A percentile compares a stretch with the other conserved stretches of the same genome.
phyloP scores from a whole-genome alignment of 2,888 invertebrate genomes.

The Nematopogon swammerdamellus region DNA sequence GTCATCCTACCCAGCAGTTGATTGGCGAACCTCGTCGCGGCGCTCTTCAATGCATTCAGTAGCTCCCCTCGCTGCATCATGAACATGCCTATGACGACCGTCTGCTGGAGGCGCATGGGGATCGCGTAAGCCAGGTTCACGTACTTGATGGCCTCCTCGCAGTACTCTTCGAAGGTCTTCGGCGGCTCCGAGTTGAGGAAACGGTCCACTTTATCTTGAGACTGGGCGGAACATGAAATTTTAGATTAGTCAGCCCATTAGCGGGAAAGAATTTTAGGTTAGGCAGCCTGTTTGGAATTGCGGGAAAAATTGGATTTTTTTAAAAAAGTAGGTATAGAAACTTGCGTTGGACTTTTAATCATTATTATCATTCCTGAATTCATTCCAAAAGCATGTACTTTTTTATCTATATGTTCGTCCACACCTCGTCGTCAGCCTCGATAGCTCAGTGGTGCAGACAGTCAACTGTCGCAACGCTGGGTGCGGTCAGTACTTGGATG shows the following conservation, averaged over 20 bases:
- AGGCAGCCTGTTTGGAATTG: conserved; percentile 5
- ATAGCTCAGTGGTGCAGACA: no score
- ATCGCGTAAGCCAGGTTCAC: conserved; percentile 61
- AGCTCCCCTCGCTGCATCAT: conserved; percentile 79
- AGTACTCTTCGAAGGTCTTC: conserved; percentile 62
- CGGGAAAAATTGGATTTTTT: neutral
- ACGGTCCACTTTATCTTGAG: conserved; percentile 57
- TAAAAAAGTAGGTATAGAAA: conserved; percentile 7
- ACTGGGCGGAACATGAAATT: conserved; percentile 27
- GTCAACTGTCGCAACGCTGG: no score
- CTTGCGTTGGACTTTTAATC: neutral
- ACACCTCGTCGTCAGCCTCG: no score
- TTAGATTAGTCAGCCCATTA: neutral
- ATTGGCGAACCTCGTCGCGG: conserved; percentile 67
- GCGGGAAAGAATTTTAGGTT: conserved; percentile 3
- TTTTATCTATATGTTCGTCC: no score
- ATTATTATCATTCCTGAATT: no score
- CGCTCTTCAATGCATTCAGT: conserved; percentile 64
- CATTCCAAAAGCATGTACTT: no score
- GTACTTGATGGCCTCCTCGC: conserved; percentile 58
- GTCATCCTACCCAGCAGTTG: conserved; percentile 72
- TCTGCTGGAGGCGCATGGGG: conserved; percentile 57
- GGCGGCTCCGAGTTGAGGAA: conserved; percentile 65
- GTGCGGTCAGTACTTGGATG: no score
- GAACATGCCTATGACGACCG: conserved; percentile 78